Evolutionary conservation across 2,888 invertebrate genomes (phyloP).

Genomic region (Ethmia dodecea): DNA sequence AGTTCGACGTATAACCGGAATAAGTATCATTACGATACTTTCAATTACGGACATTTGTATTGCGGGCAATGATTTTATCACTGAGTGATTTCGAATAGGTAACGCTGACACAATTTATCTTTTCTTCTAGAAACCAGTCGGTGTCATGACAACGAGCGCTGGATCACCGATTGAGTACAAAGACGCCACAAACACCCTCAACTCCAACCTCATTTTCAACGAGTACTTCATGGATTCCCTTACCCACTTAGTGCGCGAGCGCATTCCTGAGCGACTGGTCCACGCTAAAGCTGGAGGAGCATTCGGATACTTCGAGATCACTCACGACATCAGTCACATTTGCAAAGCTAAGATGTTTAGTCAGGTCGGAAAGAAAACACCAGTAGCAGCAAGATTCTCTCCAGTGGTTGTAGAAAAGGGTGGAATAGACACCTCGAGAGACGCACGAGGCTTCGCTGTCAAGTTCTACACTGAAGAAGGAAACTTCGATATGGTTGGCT

Average conservation of each 20-base stretch:
- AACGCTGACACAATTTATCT: neutral
- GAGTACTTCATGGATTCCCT: constrained; percentile 84
- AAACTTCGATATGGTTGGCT: constrained; percentile 93
- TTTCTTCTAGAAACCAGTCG: constrained; percentile 63
- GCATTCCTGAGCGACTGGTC: constrained; percentile 94
- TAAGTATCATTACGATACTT: no score
- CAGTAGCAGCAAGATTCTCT: constrained; percentile 86
- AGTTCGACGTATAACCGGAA: no score
- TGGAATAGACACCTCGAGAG: constrained; percentile 90
- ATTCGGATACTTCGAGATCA: constrained; percentile 90
- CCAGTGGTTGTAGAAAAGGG: constrained; percentile 90
- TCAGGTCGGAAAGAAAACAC: constrained; percentile 84
- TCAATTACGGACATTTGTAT: no score
- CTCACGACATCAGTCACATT: constrained; percentile 87
- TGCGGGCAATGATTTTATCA: no score
- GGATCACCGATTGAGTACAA: constrained; percentile 88
- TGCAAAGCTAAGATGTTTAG: constrained; percentile 86
- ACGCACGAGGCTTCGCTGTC: constrained; percentile 92
- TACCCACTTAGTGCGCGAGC: constrained; percentile 88
- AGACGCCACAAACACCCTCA: constrained; percentile 84
- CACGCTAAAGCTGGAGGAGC: constrained; percentile 96
- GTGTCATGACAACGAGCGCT: constrained; percentile 82
- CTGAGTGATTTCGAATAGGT: no score
- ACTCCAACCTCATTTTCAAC: constrained; percentile 88
- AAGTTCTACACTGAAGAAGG: constrained; percentile 95